Base-by-base conservation (phyloP, 1,140 invertebrate genomes). In the Mya arenaria region DNA sequence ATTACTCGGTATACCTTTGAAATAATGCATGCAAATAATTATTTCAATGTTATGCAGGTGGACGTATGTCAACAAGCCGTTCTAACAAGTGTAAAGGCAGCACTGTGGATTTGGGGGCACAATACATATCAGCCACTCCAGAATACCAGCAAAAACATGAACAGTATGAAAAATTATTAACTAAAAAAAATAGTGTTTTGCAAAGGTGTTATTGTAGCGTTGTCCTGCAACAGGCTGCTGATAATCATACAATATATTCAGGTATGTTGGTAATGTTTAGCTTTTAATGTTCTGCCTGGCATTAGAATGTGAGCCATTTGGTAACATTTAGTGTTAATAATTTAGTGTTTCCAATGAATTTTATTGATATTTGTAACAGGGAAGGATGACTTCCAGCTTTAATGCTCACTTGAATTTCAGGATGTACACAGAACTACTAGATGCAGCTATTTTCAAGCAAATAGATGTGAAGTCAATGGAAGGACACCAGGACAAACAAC, bases 101-200 rank as follows among this genome's bases (percentile, higher is more conserved):
- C 34, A 90, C 86, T 52, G 93, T 90, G 28, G 94, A 94, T 84
- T 88, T 94, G n/a, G 94, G 94, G 44, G 93, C 93, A 23, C 94
- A 94, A 83, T 94, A 94, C 82, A 91, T 93, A 48, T 90, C 92
- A 19, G 87, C 90, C 4, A 90, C 89, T 34, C 85, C 88, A 74
- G 83, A 90, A 36, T 92, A 92, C 90, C 60, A 86, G 82, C 30
- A 86, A 48, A 87, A 90, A 74, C 86, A 91, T 85, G 78, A 85
- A 44, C 81, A 85, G 89, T 87, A 84, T 30, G n/a, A n/a, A n/a
- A n/a, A n/a, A n/a, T n/a, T n/a, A n/a, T n/a, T n/a, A n/a, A n/a
- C n/a, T n/a, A n/a, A n/a, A n/a, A n/a, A n/a, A n/a, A n/a, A n/a
- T n/a, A n/a, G n/a, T n/a, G n/a, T n/a, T n/a, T n/a, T n/a, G n/a